Evolutionary conservation across 2,888 invertebrate genomes (phyloP).

Genomic region (Bombylius discolor): DNA sequence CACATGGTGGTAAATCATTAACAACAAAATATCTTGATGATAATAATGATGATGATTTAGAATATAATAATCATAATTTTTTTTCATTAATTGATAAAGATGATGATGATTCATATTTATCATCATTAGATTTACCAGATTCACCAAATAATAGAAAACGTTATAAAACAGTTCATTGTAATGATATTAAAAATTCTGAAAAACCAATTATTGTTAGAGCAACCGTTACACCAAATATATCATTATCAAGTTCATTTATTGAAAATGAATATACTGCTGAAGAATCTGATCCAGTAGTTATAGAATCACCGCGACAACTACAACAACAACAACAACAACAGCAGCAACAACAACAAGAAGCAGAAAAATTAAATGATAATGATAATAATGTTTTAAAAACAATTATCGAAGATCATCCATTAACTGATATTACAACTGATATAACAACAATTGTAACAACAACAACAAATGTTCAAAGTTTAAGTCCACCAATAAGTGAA

Average conservation of each 20-base stretch:
- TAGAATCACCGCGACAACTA: background rate
- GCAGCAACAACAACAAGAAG: no score
- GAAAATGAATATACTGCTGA: constrained; percentile 31
- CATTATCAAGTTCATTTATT: constrained; percentile 33
- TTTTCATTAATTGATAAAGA: constrained; percentile 5
- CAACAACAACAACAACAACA: background rate
- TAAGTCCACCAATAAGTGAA: background rate
- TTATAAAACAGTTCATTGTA: background rate
- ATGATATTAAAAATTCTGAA: constrained; percentile 16
- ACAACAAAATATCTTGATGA: background rate
- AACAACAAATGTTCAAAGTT: constrained; percentile 22
- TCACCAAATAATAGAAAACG: constrained; percentile 19
- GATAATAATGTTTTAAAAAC: no score
- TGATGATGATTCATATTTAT: constrained; percentile 30
- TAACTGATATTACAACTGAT: constrained; percentile 17
- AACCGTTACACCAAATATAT: constrained; percentile 31
- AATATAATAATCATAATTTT: no score
- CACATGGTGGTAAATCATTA: constrained; percentile 31
- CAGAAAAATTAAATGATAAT: no score
- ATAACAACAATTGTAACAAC: constrained; percentile 67
- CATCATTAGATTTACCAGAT: constrained; percentile 32
- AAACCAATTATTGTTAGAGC: constrained; percentile 33
- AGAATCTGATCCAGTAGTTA: constrained; percentile 9
- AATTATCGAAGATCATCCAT: no score
- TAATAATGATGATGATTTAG: background rate